Evolutionary conservation across 1,140 invertebrate genomes (phyloP).

Genomic region (Dendrolimus punctatus): DNA sequence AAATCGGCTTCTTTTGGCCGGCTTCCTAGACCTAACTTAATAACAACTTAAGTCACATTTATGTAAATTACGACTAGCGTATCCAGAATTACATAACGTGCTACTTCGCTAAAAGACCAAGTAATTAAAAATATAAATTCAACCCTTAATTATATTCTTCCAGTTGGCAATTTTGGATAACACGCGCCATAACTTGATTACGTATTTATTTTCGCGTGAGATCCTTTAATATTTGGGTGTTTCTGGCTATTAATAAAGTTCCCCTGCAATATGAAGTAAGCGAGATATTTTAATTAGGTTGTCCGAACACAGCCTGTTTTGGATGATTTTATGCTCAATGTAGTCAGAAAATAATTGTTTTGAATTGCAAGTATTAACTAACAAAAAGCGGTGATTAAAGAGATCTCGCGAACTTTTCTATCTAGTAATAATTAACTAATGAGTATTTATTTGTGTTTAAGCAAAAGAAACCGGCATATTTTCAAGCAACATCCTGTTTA

Average conservation of each 20-base stretch:
- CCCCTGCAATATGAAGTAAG: slow-evolving; percentile 12
- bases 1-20: no score
- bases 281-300: slow-evolving; percentile 32
- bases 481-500: no score
- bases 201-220: slow-evolving; percentile 6
- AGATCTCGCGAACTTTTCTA: no score
- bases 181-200: slow-evolving; percentile 2
- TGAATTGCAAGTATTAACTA: no score
- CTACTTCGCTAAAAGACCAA: no score
- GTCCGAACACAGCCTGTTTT: slow-evolving; percentile 11
- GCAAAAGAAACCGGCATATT: background rate
- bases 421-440: slow-evolving; percentile 3
- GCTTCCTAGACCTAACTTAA: no score
- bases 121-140: background rate
- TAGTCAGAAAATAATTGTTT: no score
- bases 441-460: background rate
- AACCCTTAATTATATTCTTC: slow-evolving; percentile 21
- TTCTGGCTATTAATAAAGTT: slow-evolving; percentile 13
- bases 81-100: no score
- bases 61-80: no score
- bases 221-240: slow-evolving; percentile 5
- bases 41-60: no score
- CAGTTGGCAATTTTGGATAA: slow-evolving; percentile 9
- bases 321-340: slow-evolving; percentile 9
- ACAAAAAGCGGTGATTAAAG: no score